Evolutionary conservation across 2,888 invertebrate species (phyloP).

Genomic region (Leptodirus hochenwartii): DNA sequence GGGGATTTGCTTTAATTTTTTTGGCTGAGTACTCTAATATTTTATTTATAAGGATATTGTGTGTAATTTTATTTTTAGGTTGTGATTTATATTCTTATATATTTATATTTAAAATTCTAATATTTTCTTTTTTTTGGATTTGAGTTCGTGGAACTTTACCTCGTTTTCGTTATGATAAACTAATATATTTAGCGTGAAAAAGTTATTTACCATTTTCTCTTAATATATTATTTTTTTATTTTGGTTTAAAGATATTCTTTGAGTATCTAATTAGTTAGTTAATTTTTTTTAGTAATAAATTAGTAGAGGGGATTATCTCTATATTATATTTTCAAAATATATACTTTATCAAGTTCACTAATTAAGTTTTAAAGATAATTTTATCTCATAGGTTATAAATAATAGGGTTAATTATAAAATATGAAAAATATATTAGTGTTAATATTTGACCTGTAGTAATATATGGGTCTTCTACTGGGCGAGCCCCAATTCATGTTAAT

Average conservation of each 20-base stretch:
- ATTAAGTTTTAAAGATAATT: constrained; percentile 28
- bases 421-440: constrained; percentile 38
- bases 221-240: constrained; percentile 41
- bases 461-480: constrained; percentile 48
- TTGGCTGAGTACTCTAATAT: constrained; percentile 49
- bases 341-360: constrained; percentile 47
- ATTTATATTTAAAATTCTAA: constrained; percentile 36
- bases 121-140: constrained; percentile 42
- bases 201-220: constrained; percentile 42
- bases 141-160: constrained; percentile 47
- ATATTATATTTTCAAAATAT: constrained; percentile 54
- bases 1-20: constrained; percentile 55
- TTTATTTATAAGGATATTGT: constrained; percentile 46
- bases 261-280: constrained; percentile 21
- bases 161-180: constrained; percentile 57
- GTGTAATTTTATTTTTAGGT: constrained; percentile 39
- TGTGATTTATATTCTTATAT: constrained; percentile 28
- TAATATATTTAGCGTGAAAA: constrained; percentile 51
- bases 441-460: constrained; percentile 39
- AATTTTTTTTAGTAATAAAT: constrained; percentile 32
- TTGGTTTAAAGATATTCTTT: constrained; percentile 32
- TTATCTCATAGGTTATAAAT: constrained; percentile 36
- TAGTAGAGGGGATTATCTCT: constrained; percentile 38
- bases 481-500: constrained; percentile 54
- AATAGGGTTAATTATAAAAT: constrained; percentile 35